Evolutionary conservation across 2,888 invertebrate species (phyloP).

Genomic region (Amphipoea oculea): DNA sequence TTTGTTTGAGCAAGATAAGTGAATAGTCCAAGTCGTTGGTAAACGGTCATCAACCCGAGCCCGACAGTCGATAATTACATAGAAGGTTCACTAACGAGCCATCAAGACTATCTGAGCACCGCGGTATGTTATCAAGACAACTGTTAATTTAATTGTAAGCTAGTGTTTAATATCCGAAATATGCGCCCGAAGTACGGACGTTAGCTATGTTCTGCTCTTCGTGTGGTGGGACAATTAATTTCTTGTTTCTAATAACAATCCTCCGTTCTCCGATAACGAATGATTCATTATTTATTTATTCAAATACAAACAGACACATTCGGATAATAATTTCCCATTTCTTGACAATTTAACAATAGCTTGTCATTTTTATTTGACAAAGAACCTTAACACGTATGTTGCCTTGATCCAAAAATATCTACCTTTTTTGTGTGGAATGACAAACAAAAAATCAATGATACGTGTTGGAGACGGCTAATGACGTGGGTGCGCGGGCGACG

Average conservation of each 20-base stretch:
- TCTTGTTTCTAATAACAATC: conserved; percentile 35
- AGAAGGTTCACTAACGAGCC: conserved; percentile 81
- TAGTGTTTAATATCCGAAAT: conserved; percentile 60
- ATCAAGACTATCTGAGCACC: conserved; percentile 70
- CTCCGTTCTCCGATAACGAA: conserved; percentile 34
- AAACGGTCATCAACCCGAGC: conserved; percentile 84
- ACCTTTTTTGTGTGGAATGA: conserved; percentile 80
- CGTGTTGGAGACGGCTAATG: conserved; percentile 81
- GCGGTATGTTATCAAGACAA: conserved; percentile 62
- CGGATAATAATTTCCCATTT: conserved; percentile 60
- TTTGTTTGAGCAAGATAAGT: conserved; percentile 88
- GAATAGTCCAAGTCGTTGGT: conserved; percentile 81
- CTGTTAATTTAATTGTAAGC: conserved; percentile 71
- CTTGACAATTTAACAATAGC: conserved; percentile 66
- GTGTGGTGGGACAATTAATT: conserved; percentile 23
- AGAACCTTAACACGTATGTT: conserved; percentile 63
- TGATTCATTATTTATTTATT: conserved; percentile 56
- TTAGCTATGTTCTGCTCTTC: conserved; percentile 17
- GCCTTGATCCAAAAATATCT: conserved; percentile 44
- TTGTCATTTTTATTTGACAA: conserved; percentile 67
- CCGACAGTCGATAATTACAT: conserved; percentile 81
- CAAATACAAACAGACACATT: conserved; percentile 60
- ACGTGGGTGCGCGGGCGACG: conserved; percentile 74
- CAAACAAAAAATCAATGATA: conserved; percentile 86
- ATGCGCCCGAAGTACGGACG: conserved; percentile 45